Base-by-base conservation (phyloP, 2,797 vertebrate genomes). In the Harpagifer antarcticus region DNA sequence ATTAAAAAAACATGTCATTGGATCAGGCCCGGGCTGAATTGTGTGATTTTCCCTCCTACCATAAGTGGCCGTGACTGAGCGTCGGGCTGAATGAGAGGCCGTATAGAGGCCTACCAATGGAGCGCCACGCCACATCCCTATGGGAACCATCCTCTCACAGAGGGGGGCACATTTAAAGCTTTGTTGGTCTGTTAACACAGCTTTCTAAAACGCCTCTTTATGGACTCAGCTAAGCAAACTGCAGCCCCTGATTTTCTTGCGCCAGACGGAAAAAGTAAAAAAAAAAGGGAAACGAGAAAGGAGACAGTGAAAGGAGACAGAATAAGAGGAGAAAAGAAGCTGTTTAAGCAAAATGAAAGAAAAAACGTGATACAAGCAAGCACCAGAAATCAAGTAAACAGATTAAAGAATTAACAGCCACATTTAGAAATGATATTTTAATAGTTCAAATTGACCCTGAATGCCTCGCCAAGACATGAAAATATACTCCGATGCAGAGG, bases 1-100 rank as follows among this genome's bases (percentile, higher is more conserved):
- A 94, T 94, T 92, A 93, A 91, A 95, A 94, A 94, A 91, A 93
- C 93, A 94, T 95, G 93, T 91, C 88, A 92, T 89, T 91, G 87
- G 92, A 93, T 94, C 93, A 93, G 83, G 86, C 90, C 89, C 62
- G 52, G 82, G 83, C 81, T 91, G 91, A 89, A 93, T 91, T 89
- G 86, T 91, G 89, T 90, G 84, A 87, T 92, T 90, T 90, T 89
- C 82, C 84, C 85, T 84, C 83, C 90, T 90, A 76, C 87, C 86
- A 90, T 92, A 91, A 94, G 93, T 92, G 91, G 93, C 86, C 91
- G 83, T 94, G 93, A 93, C 92, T 89, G 90, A 88, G 88, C 81
- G 74, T 78, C 57, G 78, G 82, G 77, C 72, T 94, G 92, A 95
- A 94, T 91, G 86, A 90, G 91, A 81, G 84, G 90, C 89, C 60